phyloP scores from a whole-genome alignment of 2,797 vertebrate genomes.

The Atherinosoma microstoma region DNA sequence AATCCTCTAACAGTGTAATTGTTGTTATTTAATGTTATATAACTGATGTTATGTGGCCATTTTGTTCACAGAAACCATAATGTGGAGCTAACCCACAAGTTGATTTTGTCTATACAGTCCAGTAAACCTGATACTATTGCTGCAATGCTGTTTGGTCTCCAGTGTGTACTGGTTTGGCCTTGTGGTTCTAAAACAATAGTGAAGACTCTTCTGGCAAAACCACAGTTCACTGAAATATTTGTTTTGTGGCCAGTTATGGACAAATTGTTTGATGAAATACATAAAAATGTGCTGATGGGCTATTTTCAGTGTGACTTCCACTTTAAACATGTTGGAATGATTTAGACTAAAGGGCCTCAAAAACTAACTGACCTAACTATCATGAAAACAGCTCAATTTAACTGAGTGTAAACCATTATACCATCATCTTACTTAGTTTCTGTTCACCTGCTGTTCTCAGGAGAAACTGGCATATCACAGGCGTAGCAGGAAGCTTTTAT shows the following conservation, averaged over 20 bases:
- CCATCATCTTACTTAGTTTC: background rate
- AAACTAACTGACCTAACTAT: conserved; percentile 12
- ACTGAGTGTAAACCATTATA: background rate
- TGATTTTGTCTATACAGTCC: conserved; percentile 64
- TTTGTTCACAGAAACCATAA: conserved; percentile 44
- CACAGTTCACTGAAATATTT: conserved; percentile 74
- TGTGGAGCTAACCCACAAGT: conserved; percentile 54
- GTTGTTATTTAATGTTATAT: conserved; percentile 53
- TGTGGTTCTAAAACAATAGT: conserved; percentile 74
- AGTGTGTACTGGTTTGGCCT: conserved; percentile 57
- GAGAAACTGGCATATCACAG: conserved; percentile 92
- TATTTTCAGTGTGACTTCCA: conserved; percentile 42
- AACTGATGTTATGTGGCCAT: conserved; percentile 47
- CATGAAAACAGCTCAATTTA: conserved; percentile 21
- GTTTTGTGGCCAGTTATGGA: conserved; percentile 68
- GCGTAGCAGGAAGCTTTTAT: conserved; percentile 85
- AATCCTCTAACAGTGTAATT: conserved; percentile 29
- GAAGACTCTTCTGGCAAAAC: conserved; percentile 65
- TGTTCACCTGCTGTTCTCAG: conserved; percentile 70
- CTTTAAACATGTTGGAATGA: conserved; percentile 46
- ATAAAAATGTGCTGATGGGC: conserved; percentile 54
- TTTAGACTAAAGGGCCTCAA: conserved; percentile 28
- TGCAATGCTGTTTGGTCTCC: conserved; percentile 68
- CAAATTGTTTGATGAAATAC: conserved; percentile 71
- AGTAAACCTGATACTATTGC: conserved; percentile 64